Base-by-base conservation (phyloP, 2,113 vertebrate genomes). In the Panthera uncia region DNA sequence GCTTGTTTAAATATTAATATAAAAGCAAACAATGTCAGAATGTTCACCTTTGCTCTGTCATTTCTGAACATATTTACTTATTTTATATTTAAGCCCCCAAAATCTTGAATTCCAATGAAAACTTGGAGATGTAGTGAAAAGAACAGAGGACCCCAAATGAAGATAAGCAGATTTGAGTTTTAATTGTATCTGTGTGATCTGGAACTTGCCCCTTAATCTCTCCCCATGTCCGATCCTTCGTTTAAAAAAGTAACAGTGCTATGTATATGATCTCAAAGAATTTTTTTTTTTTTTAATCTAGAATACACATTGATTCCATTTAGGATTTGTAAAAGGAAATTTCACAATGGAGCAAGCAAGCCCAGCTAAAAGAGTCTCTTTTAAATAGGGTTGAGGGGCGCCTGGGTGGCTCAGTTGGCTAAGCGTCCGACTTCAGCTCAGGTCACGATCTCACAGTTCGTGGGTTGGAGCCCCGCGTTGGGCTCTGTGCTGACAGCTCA, bases 61-160 rank as follows among this genome's bases (percentile, higher is more conserved):
- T 91, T 95, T 92, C 36, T 66, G 25, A 86, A 31, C 13, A 76
- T 80, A 87, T 82, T 76, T 89, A 65, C 4, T 50, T 80, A 71
- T 45, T 84, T 95, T 13, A 78, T 41, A 66, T 94, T 86, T 91
- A 87, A 94, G 12, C 15, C 78, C 73, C 91, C 78, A 12, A 85
- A 89, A 4, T 55, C 61, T 78, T 84, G 76, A 94, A 74, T 90
- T 95, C 15, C 41, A 69, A 63, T 94, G 31, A 92, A 94, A 95
- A 74, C 23, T 63, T 4, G 16, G 6, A 50, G 41, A 82, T 14
- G 7, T 52, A 71, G 36, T 89, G 16, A 76, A 95, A 89, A 61
- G 16, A 95, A 36, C 4, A 91, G 9, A 89, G 13, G n/a, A 29
- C n/a, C 69, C 6, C 55, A 41, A 61, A 71, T 66, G 41, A 95